Evolutionary conservation across 2,888 invertebrate genomes (phyloP).

Genomic region (Zygothrica quintamaculata): DNA sequence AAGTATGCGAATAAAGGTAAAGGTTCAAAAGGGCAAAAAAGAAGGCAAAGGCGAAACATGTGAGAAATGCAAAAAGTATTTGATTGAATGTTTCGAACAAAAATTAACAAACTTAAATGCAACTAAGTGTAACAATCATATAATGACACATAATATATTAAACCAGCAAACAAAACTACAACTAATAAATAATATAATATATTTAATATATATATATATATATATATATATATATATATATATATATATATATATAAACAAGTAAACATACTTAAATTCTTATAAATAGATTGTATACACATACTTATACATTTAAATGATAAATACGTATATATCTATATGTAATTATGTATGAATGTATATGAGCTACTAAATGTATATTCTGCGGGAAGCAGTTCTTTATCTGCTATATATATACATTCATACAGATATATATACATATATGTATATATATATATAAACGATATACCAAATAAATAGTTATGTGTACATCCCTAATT

Average conservation of each 20-base stretch:
- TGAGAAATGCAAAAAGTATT: constrained; percentile 3
- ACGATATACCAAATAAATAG: constrained; percentile 69
- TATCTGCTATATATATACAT: constrained; percentile 37
- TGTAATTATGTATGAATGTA: background rate
- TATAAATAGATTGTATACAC: constrained; percentile 17
- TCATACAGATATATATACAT: constrained; percentile 37
- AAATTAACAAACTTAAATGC: constrained; percentile 46
- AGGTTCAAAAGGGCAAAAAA: constrained; percentile 1
- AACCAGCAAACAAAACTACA: constrained; percentile 43
- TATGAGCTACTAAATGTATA: constrained; percentile 3
- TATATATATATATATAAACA: constrained; percentile 13
- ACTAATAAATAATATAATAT: constrained; percentile 25
- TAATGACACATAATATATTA: constrained; percentile 69
- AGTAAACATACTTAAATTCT: constrained; percentile 20
- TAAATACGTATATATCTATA: constrained; percentile 8
- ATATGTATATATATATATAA: constrained; percentile 26
- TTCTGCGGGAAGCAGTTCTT: constrained; percentile 21
- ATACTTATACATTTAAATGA: constrained; percentile 21
- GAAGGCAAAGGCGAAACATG: background rate
- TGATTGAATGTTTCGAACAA: constrained; percentile 24
- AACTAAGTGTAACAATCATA: constrained; percentile 77
- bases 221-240: constrained; percentile 20
- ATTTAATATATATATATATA: constrained; percentile 20
- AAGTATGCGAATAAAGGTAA: background rate
- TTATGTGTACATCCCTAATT: constrained; percentile 59